Conservation (phyloP, 1,140 invertebrate genomes). For the Probaryconus sp. region DNA sequence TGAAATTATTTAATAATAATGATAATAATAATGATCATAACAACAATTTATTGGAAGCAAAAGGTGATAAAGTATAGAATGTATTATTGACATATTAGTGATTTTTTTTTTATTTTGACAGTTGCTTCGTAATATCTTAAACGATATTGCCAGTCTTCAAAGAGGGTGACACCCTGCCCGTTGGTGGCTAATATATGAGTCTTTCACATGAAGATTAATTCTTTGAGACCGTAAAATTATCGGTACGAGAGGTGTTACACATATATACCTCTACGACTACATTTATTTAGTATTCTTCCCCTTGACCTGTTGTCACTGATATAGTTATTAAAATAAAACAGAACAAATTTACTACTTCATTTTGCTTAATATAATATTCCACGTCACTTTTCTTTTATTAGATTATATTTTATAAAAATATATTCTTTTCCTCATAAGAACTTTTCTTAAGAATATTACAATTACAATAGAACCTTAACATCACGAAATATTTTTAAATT, state of each 20-base stretch:
- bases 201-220: slow-evolving; percentile 74
- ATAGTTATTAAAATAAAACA: slow-evolving; percentile 53
- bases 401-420: neutral
- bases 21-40: neutral
- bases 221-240: slow-evolving; percentile 70
- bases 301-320: slow-evolving; percentile 56
- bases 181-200: slow-evolving; percentile 70
- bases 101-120: slow-evolving; percentile 55
- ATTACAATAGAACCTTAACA: no score
- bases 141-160: slow-evolving; percentile 71
- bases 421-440: neutral
- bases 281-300: slow-evolving; percentile 56
- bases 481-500: no score
- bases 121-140: slow-evolving; percentile 62
- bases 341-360: slow-evolving; percentile 44
- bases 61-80: slow-evolving; percentile 1
- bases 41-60: neutral
- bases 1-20: neutral
- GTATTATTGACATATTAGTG: slow-evolving; percentile 45
- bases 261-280: slow-evolving; percentile 57
- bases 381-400: slow-evolving; percentile 4
- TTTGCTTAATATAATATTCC: slow-evolving; percentile 7
- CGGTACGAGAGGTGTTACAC: slow-evolving; percentile 61
- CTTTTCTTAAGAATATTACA: no score
- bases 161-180: slow-evolving; percentile 64